Percentiles rank a stretch among this genome's conserved stretches.
Evolutionary conservation across 1,140 invertebrate genomes (phyloP).

Genomic region (Drosophila hydei): DNA sequence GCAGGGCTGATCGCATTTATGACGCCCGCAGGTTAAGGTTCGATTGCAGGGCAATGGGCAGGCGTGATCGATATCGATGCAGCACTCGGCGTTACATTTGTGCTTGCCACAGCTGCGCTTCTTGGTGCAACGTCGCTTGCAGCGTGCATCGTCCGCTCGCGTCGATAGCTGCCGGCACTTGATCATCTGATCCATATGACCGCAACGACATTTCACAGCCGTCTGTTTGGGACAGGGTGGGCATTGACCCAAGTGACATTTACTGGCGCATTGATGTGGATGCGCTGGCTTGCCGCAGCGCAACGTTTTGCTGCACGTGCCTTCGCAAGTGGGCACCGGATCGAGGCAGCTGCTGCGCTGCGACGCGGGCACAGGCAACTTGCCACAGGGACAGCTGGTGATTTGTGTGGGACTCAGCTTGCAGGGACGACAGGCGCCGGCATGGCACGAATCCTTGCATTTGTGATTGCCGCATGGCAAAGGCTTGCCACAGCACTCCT

Average conservation of each 20-base stretch:
- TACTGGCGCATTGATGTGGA: slow-evolving; percentile 88
- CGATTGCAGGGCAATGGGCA: slow-evolving; percentile 93
- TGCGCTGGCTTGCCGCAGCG: slow-evolving; percentile 90
- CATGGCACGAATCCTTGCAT: slow-evolving; percentile 90
- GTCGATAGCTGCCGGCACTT: slow-evolving; percentile 90
- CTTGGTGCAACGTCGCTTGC: slow-evolving; percentile 95
- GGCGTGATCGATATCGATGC: slow-evolving; percentile 93
- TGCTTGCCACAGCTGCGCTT: slow-evolving; percentile 92
- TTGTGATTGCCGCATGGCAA: slow-evolving; percentile 91
- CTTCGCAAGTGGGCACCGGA: slow-evolving; percentile 93
- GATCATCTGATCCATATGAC: slow-evolving; percentile 92
- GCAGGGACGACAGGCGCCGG: slow-evolving; percentile 87
- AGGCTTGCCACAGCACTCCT: slow-evolving; percentile 87
- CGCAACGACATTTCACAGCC: slow-evolving; percentile 94
- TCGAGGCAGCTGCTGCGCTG: slow-evolving; percentile 90
- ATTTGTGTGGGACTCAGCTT: slow-evolving; percentile 87
- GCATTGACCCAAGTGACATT: slow-evolving; percentile 92
- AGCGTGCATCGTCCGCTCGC: slow-evolving; percentile 89
- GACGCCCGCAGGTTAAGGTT: slow-evolving; percentile 92
- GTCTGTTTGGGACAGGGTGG: slow-evolving; percentile 92
- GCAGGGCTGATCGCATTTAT: slow-evolving; percentile 94
- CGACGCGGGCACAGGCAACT: slow-evolving; percentile 85
- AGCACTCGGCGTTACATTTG: slow-evolving; percentile 94
- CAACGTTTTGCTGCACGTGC: slow-evolving; percentile 91
- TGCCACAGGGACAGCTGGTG: slow-evolving; percentile 93